A percentile compares a stretch with the other conserved stretches of the same genome.
phyloP scores from a whole-genome alignment of 2,888 invertebrate genomes.

The Polymixis flavicincta region DNA sequence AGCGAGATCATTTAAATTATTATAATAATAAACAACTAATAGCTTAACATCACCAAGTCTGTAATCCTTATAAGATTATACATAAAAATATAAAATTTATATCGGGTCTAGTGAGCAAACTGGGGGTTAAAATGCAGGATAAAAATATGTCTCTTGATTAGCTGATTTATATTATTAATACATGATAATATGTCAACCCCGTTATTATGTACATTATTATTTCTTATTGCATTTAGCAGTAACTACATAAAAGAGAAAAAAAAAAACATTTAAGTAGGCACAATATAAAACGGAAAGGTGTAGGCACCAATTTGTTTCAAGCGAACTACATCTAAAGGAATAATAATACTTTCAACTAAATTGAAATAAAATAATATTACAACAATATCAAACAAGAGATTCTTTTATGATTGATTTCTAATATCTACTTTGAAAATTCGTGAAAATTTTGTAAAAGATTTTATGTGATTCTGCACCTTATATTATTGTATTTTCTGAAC shows the following conservation, averaged over 20 bases:
- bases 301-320: constrained; percentile 84
- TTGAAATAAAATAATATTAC: constrained; percentile 58
- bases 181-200: constrained; percentile 27
- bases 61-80: constrained; percentile 18
- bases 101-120: constrained; percentile 22
- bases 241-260: constrained; percentile 59
- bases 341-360: constrained; percentile 64
- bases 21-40: not conserved
- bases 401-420: constrained; percentile 53
- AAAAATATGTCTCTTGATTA: constrained; percentile 53
- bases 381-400: constrained; percentile 67
- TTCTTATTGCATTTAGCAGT: constrained; percentile 65
- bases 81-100: constrained; percentile 26
- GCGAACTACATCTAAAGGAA: constrained; percentile 80
- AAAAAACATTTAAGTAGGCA: constrained; percentile 57
- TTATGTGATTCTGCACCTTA: constrained; percentile 69
- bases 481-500: constrained; percentile 52
- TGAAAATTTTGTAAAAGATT: constrained; percentile 61
- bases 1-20: constrained; percentile 6
- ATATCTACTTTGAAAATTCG: constrained; percentile 62
- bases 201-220: constrained; percentile 70
- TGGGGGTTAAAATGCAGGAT: constrained; percentile 33
- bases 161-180: constrained; percentile 32
- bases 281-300: constrained; percentile 72
- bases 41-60: not conserved